Evolutionary conservation across 37 sponge, comb jelly and placozoan genomes (phyloP), one percentile per base, ranked within the genome.

Genomic region (Spongia lamella): DNA sequence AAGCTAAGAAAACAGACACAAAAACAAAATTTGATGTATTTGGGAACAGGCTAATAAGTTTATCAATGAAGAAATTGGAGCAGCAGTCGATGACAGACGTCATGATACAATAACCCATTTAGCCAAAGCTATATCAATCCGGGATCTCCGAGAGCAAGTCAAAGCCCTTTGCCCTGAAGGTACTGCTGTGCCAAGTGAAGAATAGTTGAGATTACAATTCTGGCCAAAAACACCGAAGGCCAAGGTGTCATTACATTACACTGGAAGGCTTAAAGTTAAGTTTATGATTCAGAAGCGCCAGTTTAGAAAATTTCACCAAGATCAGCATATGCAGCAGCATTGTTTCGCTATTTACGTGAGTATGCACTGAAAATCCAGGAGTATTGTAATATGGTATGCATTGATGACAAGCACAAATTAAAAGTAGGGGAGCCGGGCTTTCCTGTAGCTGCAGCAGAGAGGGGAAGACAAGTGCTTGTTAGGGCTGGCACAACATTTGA

Each of bases 391-490:
- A 5, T 69, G 2, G 80, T 79, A 7, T 79, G 71, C 27, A 9
- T 79, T n/a, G 72, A 76, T 37, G 73, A 88, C 56, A 88, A 88
- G 33, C 79, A 88, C 68, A 19, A 33, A 31, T 33, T 83, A 5
- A 88, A 88, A 43, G 63, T 88, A 21, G 84, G 89, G 15, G 84
- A 83, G 31, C 89, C 89, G 4, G 61, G 66, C 14, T 83, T 51
- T 36, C 89, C 83, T 9, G 80, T 88, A 33, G 89, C 83, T 24
- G 79, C 83, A 17, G 80, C 62, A 57, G 83, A 88, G 27, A 51
- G 83, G 35, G 84, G 79, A 6, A 63, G 61, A 57, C 27, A 38
- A 1, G 77, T 82, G 7, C 49, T 86, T n/a, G 78, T 87, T 5
- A 6, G 53, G 30, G 13, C 2, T 36, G 51, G 73, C 73, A 68